A percentile compares a stretch with the other conserved stretches of the same genome.
Conservation (phyloP, 2,113 vertebrate species). For the Oreochromis spilurus region DNA sequence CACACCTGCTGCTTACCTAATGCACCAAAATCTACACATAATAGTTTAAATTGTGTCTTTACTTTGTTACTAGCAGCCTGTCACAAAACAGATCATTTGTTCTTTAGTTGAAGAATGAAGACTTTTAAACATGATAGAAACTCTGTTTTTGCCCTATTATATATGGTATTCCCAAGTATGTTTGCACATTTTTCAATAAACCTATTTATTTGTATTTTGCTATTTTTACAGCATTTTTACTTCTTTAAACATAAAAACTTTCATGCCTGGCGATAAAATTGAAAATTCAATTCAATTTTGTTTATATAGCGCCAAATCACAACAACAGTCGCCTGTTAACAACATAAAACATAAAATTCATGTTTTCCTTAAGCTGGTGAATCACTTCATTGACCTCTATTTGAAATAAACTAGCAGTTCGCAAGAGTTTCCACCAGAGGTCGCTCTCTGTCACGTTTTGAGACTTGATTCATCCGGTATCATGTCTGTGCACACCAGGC, state of each 20-base stretch:
- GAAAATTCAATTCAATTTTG: background rate
- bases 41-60: background rate
- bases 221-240: background rate
- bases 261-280: background rate
- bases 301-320: background rate
- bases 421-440: background rate
- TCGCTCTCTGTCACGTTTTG: background rate
- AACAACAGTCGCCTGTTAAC: background rate
- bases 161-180: background rate
- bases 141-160: background rate
- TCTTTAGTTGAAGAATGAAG: background rate
- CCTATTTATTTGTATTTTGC: background rate
- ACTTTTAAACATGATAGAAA: background rate
- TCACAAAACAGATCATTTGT: background rate
- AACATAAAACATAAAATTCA: background rate
- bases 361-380: background rate
- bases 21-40: background rate
- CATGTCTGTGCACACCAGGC: rapidly evolving
- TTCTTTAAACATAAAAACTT: background rate
- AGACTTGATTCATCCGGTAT: background rate
- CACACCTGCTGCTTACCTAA: background rate
- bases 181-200: background rate
- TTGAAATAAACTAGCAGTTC: background rate
- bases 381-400: background rate
- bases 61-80: background rate